Evolutionary conservation across 2,113 vertebrate genomes (phyloP), one percentile per base, ranked within the genome.

Genomic region (Pelvicachromis taeniatus): DNA sequence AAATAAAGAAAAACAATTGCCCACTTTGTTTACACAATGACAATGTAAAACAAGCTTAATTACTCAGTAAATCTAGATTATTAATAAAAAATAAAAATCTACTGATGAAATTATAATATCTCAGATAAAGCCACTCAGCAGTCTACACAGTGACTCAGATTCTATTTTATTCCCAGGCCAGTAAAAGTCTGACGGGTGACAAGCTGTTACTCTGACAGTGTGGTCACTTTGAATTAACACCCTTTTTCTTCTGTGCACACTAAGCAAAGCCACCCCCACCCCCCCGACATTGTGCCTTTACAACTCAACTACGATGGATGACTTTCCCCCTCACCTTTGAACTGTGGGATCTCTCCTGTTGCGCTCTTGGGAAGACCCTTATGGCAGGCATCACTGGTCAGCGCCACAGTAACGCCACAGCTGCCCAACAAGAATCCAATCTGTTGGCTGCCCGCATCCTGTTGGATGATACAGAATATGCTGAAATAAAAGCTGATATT

Each of bases 401-500:
- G 96, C 87, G 98, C 99, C 94, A 99, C 99, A 11, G 99, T 99
- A 78, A 99, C 99, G 4, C 99, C 98, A 90, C 99, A 99, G 95
- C 98, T 99, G 88, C 99, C 99, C 87, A 99, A 95, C 82, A 99
- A 96, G 96, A 99, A 99, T 26, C 99, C 99, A 2, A 99, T 99
- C 96, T 99, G 99, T 93, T 99, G 98, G 90, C 98, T 99, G 93
- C 98, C 98, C 6, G 99, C 98, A 12, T 99, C 99, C 99, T 99
- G 86, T 78, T 77, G 88, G 85, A 83, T 16, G 7, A 90, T 1
- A 82, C 17, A 33, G 17, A 70, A 31, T 1, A 61, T 0, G 0
- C 2, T 17, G 12, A 12, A 19, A n/a, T 12, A 4, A 58, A 79
- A 40, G 21, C 40, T n/a, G 26, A 19, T 4, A 29, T 19, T 40